phyloP scores from a whole-genome alignment of 1,140 invertebrate genomes.

The Leguminivora glycinivorella region DNA sequence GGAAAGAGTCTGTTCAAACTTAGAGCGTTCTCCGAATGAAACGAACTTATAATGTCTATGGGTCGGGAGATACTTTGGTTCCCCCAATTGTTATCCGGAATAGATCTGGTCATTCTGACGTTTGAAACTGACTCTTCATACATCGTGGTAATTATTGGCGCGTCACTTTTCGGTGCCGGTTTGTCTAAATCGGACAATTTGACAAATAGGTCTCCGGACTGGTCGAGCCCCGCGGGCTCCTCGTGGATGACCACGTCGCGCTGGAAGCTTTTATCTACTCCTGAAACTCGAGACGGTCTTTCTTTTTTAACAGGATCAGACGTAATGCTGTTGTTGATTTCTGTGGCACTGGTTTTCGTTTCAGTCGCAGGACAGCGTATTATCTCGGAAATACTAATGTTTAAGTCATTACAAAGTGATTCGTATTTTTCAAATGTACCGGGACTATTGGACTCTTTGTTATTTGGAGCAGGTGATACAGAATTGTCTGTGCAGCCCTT shows the following conservation, averaged over 20 bases:
- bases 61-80: conserved; percentile 56
- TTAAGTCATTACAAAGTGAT: conserved; percentile 61
- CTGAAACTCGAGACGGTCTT: conserved; percentile 32
- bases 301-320: conserved; percentile 35
- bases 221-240: conserved; percentile 37
- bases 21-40: conserved; percentile 72
- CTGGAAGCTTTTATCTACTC: conserved; percentile 31
- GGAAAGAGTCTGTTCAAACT: conserved; percentile 72
- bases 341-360: not conserved
- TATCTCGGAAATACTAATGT: conserved; percentile 64
- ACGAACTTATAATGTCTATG: conserved; percentile 66
- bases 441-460: conserved; percentile 23
- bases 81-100: conserved; percentile 66
- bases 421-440: conserved; percentile 63
- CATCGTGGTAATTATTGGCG: conserved; percentile 24
- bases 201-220: conserved; percentile 57
- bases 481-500: conserved; percentile 17
- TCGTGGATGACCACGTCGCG: conserved; percentile 39
- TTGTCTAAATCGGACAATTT: conserved; percentile 71
- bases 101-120: conserved; percentile 68
- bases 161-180: conserved; percentile 50
- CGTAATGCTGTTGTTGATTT: conserved; percentile 31
- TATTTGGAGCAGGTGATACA: not conserved
- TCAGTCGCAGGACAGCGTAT: conserved; percentile 36
- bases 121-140: conserved; percentile 39